Conservation (phyloP, 2,113 vertebrate genomes). For the Dipodomys ordii region DNA sequence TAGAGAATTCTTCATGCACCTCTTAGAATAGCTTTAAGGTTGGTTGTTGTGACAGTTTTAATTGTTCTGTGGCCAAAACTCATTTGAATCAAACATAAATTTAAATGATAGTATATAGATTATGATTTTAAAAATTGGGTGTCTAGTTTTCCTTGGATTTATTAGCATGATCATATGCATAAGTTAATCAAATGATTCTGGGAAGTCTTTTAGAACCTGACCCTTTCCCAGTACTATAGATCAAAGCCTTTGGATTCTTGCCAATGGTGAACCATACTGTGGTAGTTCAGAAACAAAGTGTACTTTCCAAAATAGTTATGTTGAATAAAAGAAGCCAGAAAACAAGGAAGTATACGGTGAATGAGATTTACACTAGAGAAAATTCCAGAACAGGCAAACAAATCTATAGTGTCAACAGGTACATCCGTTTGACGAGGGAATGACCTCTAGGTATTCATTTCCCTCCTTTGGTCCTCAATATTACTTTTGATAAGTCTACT, state of each 20-base stretch:
- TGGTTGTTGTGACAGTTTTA: neutral
- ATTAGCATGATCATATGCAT: neutral
- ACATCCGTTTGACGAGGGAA: neutral
- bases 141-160: neutral
- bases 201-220: neutral
- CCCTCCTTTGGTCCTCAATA: neutral
- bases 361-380: neutral
- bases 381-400: neutral
- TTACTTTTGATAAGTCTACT: neutral
- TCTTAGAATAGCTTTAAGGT: neutral
- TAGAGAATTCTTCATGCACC: neutral
- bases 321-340: neutral
- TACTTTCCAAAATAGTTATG: neutral
- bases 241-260: neutral
- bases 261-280: neutral
- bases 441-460: no score
- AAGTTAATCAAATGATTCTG: constrained; percentile 43
- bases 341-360: neutral
- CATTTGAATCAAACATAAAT: constrained; percentile 3
- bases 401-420: neutral
- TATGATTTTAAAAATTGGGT: neutral
- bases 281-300: neutral
- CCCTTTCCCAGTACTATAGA: constrained; percentile 7
- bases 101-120: neutral
- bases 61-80: neutral